These are phyloP conservation scores for Dendrolimus kikuchii DNA, from an alignment of 1,140 invertebrate species.

Conservation along the genomic window DNA sequence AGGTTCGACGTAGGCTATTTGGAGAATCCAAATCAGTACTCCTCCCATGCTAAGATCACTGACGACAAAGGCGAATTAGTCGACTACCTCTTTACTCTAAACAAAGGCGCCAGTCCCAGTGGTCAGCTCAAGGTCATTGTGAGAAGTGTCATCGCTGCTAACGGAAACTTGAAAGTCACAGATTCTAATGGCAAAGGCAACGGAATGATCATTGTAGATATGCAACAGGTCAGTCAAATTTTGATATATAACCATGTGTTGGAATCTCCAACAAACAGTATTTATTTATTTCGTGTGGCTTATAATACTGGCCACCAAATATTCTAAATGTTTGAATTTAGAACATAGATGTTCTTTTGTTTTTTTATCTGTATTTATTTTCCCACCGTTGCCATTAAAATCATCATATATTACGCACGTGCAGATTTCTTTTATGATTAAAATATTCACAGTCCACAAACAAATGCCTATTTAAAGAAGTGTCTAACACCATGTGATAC, in stretches of 20 bases:
- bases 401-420: no score
- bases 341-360: no score
- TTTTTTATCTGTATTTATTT: no score
- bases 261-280: neutral
- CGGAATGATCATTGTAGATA: conserved; percentile 65
- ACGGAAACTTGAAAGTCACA: conserved; percentile 73
- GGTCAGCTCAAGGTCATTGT: conserved; percentile 72
- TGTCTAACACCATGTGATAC: no score
- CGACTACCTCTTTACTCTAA: conserved; percentile 70
- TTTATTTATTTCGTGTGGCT: neutral
- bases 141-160: conserved; percentile 70
- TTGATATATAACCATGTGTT: no score
- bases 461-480: no score
- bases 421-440: no score
- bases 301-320: no score
- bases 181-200: conserved; percentile 74
- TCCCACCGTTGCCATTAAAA: no score
- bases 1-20: conserved; percentile 73
- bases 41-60: conserved; percentile 69
- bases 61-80: conserved; percentile 68
- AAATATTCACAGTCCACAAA: no score
- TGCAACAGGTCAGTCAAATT: conserved; percentile 64
- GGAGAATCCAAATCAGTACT: conserved; percentile 63
- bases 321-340: no score
- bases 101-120: conserved; percentile 42